A percentile compares a stretch with the other conserved stretches of the same genome.
Conservation (phyloP, 2,797 vertebrate genomes). For the Lagorchestes hirsutus region DNA sequence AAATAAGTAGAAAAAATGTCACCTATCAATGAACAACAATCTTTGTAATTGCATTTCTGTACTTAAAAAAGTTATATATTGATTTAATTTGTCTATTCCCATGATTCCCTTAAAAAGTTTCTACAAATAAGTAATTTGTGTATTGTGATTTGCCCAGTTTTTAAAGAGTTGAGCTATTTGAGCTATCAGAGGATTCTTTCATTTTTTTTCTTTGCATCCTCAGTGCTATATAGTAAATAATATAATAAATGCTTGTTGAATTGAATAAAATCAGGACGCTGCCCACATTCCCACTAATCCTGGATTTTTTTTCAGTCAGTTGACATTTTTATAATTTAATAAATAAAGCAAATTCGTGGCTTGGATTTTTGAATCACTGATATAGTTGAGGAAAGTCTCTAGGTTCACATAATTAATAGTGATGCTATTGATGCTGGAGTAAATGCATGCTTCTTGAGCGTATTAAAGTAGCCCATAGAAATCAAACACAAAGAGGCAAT, state of each 20-base stretch:
- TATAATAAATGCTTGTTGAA: background rate
- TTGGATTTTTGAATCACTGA: slow-evolving; percentile 80
- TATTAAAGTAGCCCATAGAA: background rate
- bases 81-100: background rate
- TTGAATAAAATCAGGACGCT: background rate
- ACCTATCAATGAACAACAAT: background rate
- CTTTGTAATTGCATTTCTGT: background rate
- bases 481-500: slow-evolving; percentile 39
- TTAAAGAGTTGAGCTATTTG: background rate
- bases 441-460: slow-evolving; percentile 49
- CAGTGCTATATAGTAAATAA: background rate
- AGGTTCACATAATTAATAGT: slow-evolving; percentile 59
- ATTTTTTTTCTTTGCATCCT: background rate
- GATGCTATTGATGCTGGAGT: slow-evolving; percentile 61
- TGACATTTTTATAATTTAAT: slow-evolving; percentile 82
- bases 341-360: slow-evolving; percentile 82
- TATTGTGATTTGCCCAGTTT: background rate
- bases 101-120: background rate
- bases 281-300: background rate
- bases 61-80: background rate
- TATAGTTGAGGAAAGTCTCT: slow-evolving; percentile 78
- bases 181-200: background rate
- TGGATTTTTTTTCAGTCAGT: background rate
- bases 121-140: background rate
- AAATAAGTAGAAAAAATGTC: background rate